Evolutionary conservation across 2,113 vertebrate species (phyloP).

Genomic region (Maccullochella peelii): DNA sequence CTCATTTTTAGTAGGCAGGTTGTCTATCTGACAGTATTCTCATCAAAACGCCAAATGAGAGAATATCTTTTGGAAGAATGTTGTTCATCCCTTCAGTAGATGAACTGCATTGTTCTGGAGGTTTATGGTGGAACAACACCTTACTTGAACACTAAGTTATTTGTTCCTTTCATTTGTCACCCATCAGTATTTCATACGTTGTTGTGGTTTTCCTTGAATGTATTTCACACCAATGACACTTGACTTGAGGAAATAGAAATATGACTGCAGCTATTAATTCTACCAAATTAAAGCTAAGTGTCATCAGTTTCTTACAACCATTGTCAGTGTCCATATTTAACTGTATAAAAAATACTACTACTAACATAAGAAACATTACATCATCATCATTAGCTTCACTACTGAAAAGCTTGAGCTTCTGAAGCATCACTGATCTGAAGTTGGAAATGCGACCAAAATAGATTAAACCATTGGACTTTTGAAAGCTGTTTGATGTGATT

Average conservation of each 20-base stretch:
- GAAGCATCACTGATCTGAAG: constrained; percentile 42
- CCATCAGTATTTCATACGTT: background rate
- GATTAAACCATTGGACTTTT: constrained; percentile 23
- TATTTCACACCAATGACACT: background rate
- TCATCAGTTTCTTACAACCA: background rate
- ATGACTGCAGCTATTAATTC: background rate
- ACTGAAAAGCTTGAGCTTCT: constrained; percentile 30
- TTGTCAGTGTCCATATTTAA: constrained; percentile 13
- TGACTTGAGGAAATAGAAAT: background rate
- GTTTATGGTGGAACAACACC: background rate
- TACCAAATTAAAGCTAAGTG: background rate
- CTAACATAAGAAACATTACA: constrained; percentile 11
- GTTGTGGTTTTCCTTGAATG: background rate
- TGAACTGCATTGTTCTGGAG: no score
- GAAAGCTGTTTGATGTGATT: constrained; percentile 44
- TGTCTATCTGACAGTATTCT: background rate
- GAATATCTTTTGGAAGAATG: no score
- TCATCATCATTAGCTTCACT: constrained; percentile 16
- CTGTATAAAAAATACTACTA: background rate
- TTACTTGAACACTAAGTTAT: background rate
- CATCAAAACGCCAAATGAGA: background rate
- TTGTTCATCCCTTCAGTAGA: no score
- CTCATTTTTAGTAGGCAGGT: background rate
- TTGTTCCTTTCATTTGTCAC: background rate
- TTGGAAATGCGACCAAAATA: constrained; percentile 51